Evolutionary conservation across 2,797 vertebrate species (phyloP).

Genomic region (Nyctalus aviator): DNA sequence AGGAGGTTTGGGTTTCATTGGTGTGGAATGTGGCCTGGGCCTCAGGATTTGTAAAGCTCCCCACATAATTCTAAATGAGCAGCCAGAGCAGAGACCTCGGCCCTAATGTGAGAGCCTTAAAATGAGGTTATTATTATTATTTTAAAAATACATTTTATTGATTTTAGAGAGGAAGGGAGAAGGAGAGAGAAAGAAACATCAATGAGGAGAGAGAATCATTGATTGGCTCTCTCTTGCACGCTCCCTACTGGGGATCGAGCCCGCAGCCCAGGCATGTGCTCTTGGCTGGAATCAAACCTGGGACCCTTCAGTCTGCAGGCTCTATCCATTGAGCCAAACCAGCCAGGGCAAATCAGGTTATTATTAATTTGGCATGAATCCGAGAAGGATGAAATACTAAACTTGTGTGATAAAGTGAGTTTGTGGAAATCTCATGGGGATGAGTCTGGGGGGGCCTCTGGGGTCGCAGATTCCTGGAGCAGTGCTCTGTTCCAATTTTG

Average conservation of each 20-base stretch:
- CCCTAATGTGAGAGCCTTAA: conserved; percentile 19
- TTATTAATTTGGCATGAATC: not conserved
- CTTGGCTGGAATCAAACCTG: too few relatives aligned
- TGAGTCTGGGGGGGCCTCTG: not conserved
- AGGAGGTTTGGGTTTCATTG: conserved; percentile 50
- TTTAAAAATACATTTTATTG: too few relatives aligned
- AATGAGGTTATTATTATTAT: not conserved
- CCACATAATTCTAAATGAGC: not conserved
- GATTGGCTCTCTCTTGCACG: too few relatives aligned
- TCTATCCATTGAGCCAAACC: too few relatives aligned
- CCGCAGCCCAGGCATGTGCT: too few relatives aligned
- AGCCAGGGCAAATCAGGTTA: not conserved
- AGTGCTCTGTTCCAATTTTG: not conserved
- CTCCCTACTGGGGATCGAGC: too few relatives aligned
- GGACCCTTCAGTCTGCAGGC: too few relatives aligned
- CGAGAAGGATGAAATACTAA: not conserved
- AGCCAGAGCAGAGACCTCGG: not conserved
- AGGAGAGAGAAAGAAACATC: too few relatives aligned
- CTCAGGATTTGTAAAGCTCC: conserved; percentile 9
- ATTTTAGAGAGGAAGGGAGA: too few relatives aligned
- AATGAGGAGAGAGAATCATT: too few relatives aligned
- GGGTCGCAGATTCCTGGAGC: not conserved
- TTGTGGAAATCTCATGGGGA: not conserved
- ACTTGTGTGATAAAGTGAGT: conserved; percentile 11
- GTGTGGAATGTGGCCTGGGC: not conserved